These are phyloP conservation scores for Drosophila nikananu DNA, from an alignment of 1,140 invertebrate species.

Conservation along the genomic window DNA sequence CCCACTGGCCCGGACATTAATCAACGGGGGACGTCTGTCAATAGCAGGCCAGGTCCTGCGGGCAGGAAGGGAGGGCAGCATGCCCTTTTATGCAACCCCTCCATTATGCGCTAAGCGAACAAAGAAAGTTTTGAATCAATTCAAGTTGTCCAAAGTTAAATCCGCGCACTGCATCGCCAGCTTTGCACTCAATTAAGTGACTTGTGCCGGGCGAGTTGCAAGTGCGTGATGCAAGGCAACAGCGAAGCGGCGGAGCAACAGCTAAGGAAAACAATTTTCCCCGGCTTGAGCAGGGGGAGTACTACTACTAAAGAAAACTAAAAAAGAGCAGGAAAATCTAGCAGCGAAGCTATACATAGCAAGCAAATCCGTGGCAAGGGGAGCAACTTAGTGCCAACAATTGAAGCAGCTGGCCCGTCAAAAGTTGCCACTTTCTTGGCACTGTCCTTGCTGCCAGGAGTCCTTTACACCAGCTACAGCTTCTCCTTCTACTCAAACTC, in stretches of 20 bases:
- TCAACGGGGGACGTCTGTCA: slow-evolving; percentile 61
- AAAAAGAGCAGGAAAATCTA: slow-evolving; percentile 17
- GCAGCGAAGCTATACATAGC: slow-evolving; percentile 54
- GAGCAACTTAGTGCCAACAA: slow-evolving; percentile 76
- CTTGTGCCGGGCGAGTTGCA: slow-evolving; percentile 42
- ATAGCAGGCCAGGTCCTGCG: slow-evolving; percentile 33
- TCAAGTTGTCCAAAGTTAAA: slow-evolving; percentile 83
- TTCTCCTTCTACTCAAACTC: neutral
- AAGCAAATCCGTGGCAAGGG: slow-evolving; percentile 62
- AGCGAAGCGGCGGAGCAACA: slow-evolving; percentile 30
- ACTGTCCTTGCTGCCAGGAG: slow-evolving; percentile 40
- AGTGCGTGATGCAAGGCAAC: slow-evolving; percentile 46
- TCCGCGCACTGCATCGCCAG: slow-evolving; percentile 65
- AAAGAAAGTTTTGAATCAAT: slow-evolving; percentile 83
- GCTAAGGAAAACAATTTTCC: slow-evolving; percentile 76
- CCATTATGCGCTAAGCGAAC: slow-evolving; percentile 56
- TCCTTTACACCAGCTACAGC: neutral
- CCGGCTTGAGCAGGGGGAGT: neutral
- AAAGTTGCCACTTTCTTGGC: slow-evolving; percentile 76
- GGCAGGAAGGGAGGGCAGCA: neutral
- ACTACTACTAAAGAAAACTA: neutral
- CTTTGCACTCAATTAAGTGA: slow-evolving; percentile 83
- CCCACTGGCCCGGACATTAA: slow-evolving; percentile 59
- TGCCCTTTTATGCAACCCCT: neutral
- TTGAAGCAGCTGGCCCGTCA: slow-evolving; percentile 80